phyloP scores from a whole-genome alignment of 2,797 vertebrate species.

The Amazona ochrocephala region DNA sequence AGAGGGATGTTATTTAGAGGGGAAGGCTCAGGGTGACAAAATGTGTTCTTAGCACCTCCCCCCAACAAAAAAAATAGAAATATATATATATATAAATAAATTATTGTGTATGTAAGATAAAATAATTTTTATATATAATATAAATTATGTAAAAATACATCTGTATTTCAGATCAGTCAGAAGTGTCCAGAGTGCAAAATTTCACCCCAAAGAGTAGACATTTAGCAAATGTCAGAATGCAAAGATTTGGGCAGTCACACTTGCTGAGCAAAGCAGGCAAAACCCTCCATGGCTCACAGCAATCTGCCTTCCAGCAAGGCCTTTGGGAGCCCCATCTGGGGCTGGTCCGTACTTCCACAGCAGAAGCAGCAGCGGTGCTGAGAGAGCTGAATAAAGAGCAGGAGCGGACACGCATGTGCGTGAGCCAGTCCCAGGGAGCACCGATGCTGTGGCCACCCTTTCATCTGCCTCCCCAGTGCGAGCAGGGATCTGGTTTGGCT shows the following conservation, averaged over 20 bases:
- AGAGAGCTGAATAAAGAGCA: not conserved
- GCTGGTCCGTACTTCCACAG: rapidly evolving
- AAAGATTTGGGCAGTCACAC: not conserved
- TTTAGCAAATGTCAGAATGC: not conserved
- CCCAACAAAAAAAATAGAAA: not conserved
- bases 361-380: not conserved
- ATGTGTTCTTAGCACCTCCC: not conserved
- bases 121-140: not conserved
- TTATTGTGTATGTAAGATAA: not conserved
- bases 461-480: not conserved
- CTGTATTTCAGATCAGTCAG: not conserved
- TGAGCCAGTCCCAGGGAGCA: not conserved
- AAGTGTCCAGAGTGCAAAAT: not conserved
- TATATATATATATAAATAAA: not conserved
- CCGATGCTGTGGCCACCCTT: not conserved
- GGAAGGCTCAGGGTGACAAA: not conserved
- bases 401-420: rapidly evolving
- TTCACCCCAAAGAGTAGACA: not conserved
- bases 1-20: not conserved
- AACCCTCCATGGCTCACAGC: not conserved
- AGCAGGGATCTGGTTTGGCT: not conserved
- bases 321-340: not conserved
- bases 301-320: not conserved
- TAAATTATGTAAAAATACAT: not conserved
- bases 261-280: not conserved